A percentile compares a stretch with the other conserved stretches of the same genome.
phyloP scores from a whole-genome alignment of 1,140 invertebrate genomes.

The Neodiprion virginianus region DNA sequence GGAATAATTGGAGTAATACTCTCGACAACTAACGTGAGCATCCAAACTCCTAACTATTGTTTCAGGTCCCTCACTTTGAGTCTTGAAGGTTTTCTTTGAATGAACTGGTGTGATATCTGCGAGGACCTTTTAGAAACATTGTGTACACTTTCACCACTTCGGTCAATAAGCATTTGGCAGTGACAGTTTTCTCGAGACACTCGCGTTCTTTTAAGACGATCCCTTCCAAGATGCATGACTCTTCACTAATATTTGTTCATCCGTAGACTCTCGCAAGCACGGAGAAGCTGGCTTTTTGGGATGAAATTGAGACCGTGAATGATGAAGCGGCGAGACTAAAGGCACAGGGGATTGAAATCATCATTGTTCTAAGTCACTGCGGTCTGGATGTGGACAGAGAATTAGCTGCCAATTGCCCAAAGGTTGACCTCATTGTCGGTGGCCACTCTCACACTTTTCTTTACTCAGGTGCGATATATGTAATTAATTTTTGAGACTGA shows the following conservation, averaged over 20 bases:
- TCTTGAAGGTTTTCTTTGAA: too few species aligned
- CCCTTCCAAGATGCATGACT: too few species aligned
- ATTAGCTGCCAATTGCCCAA: conserved; percentile 70
- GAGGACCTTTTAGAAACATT: too few species aligned
- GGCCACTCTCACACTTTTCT: conserved; percentile 87
- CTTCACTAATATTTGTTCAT: too few species aligned
- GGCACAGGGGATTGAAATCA: conserved; percentile 71
- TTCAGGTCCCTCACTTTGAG: too few species aligned
- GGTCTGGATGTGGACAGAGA: conserved; percentile 74
- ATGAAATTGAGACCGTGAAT: conserved; percentile 72
- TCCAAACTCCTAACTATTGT: neutral
- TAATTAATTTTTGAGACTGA: neutral
- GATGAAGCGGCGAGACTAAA: conserved; percentile 70
- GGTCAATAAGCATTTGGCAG: too few species aligned
- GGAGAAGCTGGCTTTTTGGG: conserved; percentile 68
- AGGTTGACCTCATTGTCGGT: conserved; percentile 84
- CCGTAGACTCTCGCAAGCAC: conserved; percentile 66
- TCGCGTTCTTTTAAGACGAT: too few species aligned
- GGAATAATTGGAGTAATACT: conserved; percentile 84
- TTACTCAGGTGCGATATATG: conserved; percentile 60
- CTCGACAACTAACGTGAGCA: conserved; percentile 71
- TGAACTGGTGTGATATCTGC: too few species aligned
- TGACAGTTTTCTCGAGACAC: too few species aligned
- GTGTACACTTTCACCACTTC: too few species aligned
- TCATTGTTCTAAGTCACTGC: conserved; percentile 82